Percentiles rank a stretch among this genome's conserved stretches.
These are phyloP conservation scores for Sarcophaga bullata DNA, from an alignment of 1,140 invertebrate genomes.

Conservation along the genomic window DNA sequence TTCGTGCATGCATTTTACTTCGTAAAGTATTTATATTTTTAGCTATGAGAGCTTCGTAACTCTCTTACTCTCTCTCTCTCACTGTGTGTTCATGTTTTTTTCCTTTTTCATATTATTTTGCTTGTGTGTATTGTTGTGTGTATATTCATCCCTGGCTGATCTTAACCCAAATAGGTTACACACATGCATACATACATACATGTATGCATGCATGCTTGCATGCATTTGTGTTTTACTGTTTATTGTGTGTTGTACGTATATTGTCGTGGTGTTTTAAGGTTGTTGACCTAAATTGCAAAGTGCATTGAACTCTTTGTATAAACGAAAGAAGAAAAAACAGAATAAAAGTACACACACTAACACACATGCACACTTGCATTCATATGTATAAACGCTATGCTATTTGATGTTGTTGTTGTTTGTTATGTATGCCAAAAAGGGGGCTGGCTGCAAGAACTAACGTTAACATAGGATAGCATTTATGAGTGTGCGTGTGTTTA, in stretches of 20 bases:
- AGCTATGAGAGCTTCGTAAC: not conserved
- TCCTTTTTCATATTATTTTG: too few relatives aligned
- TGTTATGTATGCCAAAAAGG: not conserved
- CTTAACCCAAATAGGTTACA: conserved; percentile 53
- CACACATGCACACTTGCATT: too few relatives aligned
- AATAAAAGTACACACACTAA: not conserved
- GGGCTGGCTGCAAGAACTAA: not conserved
- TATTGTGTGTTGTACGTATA: too few relatives aligned
- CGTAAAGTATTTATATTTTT: conserved; percentile 20
- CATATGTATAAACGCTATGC: too few relatives aligned
- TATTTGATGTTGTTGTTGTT: not conserved
- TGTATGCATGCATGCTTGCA: conserved; percentile 26
- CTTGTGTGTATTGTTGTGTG: too few relatives aligned
- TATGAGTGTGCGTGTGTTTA: too few relatives aligned
- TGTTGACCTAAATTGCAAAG: conserved; percentile 63
- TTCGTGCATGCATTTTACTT: not conserved
- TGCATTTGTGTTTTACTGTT: too few relatives aligned
- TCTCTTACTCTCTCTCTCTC: too few relatives aligned
- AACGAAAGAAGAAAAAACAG: not conserved
- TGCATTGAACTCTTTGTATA: conserved; percentile 60
- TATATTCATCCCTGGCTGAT: conserved; percentile 39
- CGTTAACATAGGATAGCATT: too few relatives aligned
- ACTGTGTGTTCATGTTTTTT: too few relatives aligned
- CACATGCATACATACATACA: not conserved
- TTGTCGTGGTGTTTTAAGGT: conserved; percentile 47